Evolutionary conservation across 1,140 invertebrate genomes (phyloP).

Genomic region (Brachionus asplanchnoidis): DNA sequence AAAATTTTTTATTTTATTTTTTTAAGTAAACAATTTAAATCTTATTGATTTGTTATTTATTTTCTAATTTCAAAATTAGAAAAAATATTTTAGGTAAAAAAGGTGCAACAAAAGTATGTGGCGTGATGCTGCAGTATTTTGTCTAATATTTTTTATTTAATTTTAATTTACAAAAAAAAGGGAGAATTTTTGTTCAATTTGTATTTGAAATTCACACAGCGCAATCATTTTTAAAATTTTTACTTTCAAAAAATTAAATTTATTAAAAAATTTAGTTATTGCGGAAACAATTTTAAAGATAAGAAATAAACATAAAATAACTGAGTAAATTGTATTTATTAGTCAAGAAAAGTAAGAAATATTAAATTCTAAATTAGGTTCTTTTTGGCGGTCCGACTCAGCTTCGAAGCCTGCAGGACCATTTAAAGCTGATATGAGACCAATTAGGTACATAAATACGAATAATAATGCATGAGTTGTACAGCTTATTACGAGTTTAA

Average conservation of each 20-base stretch:
- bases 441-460: background rate
- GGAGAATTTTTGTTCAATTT: too few relatives aligned
- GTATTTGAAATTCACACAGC: too few relatives aligned
- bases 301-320: background rate
- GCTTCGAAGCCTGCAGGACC: slow-evolving; percentile 1
- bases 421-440: slow-evolving; percentile 3
- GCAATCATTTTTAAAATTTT: background rate
- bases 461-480: background rate
- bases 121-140: too few relatives aligned
- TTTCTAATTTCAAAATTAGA: too few relatives aligned
- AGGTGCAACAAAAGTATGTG: too few relatives aligned
- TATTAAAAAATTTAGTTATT: background rate
- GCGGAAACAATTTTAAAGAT: background rate
- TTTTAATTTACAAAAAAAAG: too few relatives aligned
- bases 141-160: too few relatives aligned
- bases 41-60: too few relatives aligned
- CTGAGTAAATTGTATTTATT: background rate
- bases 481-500: background rate
- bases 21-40: too few relatives aligned
- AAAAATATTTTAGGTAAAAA: too few relatives aligned
- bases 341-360: background rate
- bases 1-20: too few relatives aligned
- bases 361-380: background rate
- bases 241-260: background rate
- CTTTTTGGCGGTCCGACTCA: background rate